Conservation (phyloP, 2,888 invertebrate genomes). For the Melolontha melolontha region DNA sequence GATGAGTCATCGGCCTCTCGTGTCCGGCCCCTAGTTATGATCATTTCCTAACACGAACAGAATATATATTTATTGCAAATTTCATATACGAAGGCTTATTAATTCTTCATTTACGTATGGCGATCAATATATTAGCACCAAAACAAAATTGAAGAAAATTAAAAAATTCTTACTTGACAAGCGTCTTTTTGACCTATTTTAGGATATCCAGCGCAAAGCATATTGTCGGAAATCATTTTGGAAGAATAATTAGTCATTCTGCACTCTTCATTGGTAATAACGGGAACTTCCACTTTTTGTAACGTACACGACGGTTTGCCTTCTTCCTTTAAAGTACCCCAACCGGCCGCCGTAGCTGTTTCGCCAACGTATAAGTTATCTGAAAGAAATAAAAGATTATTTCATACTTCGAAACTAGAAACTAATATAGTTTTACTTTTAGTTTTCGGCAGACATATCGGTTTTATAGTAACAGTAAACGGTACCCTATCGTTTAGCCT, state of each 20-base stretch:
- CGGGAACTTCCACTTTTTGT: conserved; percentile 86
- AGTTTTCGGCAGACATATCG: conserved; percentile 82
- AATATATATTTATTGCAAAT: too few relatives aligned
- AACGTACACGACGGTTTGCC: conserved; percentile 87
- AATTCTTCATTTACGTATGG: too few relatives aligned
- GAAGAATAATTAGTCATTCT: conserved; percentile 83
- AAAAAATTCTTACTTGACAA: conserved; percentile 75
- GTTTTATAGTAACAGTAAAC: conserved; percentile 81
- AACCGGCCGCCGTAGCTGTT: conserved; percentile 83
- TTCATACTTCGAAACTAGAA: neutral
- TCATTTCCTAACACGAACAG: too few relatives aligned
- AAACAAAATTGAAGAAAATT: too few relatives aligned
- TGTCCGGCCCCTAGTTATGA: too few relatives aligned
- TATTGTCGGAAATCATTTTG: conserved; percentile 88
- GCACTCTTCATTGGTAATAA: conserved; percentile 79
- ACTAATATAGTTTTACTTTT: conserved; percentile 68
- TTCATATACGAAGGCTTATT: too few relatives aligned
- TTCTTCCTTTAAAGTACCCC: conserved; percentile 89
- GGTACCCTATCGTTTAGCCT: conserved; percentile 85
- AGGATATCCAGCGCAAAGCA: conserved; percentile 87
- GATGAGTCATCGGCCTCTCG: too few relatives aligned
- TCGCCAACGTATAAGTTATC: conserved; percentile 79
- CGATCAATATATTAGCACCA: too few relatives aligned
- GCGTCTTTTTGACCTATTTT: conserved; percentile 80
- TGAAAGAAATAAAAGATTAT: conserved; percentile 56